Percentiles rank a stretch among this genome's conserved stretches.
phyloP scores from a whole-genome alignment of 1,140 invertebrate genomes.

The Ceratina australensis region DNA sequence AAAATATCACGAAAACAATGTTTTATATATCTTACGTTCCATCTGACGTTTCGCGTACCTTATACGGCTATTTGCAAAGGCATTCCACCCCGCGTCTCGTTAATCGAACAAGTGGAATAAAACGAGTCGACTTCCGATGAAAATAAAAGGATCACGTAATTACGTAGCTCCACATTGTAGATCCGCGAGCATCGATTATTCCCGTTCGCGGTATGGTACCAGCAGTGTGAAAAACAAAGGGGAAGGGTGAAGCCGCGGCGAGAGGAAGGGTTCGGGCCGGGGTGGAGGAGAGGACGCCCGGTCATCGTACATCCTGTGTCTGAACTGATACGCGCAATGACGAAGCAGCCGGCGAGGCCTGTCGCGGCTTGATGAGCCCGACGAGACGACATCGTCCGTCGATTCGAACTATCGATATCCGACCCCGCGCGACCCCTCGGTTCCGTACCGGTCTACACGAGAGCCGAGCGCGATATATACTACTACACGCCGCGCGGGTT shows the following conservation, averaged over 20 bases:
- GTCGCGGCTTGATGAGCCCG: conserved; percentile 68
- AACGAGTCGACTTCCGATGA: background rate
- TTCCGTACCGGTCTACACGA: conserved; percentile 39
- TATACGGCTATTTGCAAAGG: background rate
- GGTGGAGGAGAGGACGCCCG: background rate
- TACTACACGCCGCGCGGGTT: conserved; percentile 46
- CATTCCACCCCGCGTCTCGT: background rate
- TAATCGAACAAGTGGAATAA: background rate
- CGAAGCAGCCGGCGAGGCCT: conserved; percentile 53
- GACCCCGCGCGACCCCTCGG: conserved; percentile 61
- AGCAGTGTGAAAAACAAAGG: conserved; percentile 55
- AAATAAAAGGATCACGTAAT: conserved; percentile 10
- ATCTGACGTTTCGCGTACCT: background rate
- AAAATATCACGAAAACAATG: background rate
- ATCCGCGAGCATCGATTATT: background rate
- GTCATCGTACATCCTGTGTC: conserved; percentile 39
- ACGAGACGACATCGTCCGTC: conserved; percentile 70
- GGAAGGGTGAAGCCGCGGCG: background rate
- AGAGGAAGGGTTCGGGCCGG: no score
- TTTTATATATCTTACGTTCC: background rate
- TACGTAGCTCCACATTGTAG: background rate
- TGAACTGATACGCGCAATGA: conserved; percentile 47
- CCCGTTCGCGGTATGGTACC: background rate
- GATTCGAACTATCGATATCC: conserved; percentile 70
- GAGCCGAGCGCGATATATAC: conserved; percentile 44